These are phyloP conservation scores for Myotis lucifugus DNA, from an alignment of 2,113 vertebrate species.

Conservation along the genomic window DNA sequence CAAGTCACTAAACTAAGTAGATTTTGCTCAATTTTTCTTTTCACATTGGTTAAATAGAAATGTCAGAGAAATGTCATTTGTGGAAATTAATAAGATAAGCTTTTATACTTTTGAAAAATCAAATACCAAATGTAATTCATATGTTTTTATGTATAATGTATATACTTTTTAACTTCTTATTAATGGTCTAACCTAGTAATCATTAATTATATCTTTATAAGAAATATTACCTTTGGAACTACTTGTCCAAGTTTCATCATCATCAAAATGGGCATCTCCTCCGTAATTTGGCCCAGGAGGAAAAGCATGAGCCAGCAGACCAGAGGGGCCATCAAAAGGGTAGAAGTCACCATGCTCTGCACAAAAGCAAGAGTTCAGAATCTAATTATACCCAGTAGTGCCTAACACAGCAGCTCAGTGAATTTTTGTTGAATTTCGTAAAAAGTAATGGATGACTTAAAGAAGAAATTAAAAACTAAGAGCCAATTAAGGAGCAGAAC, in stretches of 20 bases:
- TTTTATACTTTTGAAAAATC: not conserved
- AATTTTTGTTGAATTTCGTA: not conserved
- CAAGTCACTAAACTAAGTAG: not conserved
- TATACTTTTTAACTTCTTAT: not conserved
- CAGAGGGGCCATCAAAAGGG: constrained; percentile 94
- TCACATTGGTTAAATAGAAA: not conserved
- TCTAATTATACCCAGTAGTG: not conserved
- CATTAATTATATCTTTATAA: not conserved
- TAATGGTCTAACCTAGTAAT: not conserved
- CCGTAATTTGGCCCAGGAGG: constrained; percentile 91
- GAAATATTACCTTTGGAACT: constrained; percentile 87
- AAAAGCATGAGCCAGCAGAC: constrained; percentile 95
- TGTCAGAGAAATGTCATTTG: not conserved
- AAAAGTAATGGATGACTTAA: not conserved
- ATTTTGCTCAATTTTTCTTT: constrained; percentile 24
- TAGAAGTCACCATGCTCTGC: constrained; percentile 96
- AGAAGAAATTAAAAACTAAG: not conserved
- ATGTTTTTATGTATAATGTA: not conserved
- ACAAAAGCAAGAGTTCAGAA: constrained; percentile 56
- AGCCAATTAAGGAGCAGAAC: not conserved
- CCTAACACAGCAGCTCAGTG: not conserved
- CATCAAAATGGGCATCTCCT: constrained; percentile 97
- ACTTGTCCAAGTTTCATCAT: constrained; percentile 94
- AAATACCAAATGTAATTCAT: constrained; percentile 16
- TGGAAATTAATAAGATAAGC: not conserved